Conservation (phyloP, 2,888 invertebrate genomes). For the Dryocosmus kuriphilus region DNA sequence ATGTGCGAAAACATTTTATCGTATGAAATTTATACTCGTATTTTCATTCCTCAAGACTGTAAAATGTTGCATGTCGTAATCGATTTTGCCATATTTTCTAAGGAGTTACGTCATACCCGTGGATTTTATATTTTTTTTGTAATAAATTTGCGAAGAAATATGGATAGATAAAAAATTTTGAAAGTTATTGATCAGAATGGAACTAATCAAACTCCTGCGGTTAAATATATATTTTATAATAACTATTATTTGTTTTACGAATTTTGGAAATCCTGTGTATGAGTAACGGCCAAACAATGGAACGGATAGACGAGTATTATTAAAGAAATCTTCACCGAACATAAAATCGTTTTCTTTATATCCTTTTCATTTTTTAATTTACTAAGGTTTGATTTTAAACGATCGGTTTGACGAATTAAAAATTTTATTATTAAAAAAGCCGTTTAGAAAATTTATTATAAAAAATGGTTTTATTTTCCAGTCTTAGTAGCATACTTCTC, state of each 20-base stretch:
- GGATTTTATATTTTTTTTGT: background rate
- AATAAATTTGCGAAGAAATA: background rate
- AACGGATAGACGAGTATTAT: too few species aligned
- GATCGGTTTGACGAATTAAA: background rate
- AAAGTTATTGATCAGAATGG: too few species aligned
- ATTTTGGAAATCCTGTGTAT: too few species aligned
- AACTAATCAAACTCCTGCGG: background rate
- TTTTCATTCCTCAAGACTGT: background rate
- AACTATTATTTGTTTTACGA: too few species aligned
- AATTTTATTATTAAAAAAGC: background rate
- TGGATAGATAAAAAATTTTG: background rate
- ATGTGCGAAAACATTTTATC: background rate
- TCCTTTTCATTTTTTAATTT: too few species aligned
- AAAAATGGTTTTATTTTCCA: conserved; percentile 1
- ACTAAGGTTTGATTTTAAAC: background rate
- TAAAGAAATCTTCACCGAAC: too few species aligned
- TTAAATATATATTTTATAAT: background rate
- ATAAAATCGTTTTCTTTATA: too few species aligned
- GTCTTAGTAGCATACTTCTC: background rate
- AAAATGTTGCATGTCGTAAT: background rate
- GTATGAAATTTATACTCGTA: background rate
- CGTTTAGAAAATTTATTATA: background rate
- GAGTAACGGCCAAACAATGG: too few species aligned
- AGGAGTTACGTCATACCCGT: background rate
- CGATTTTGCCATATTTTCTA: background rate